A percentile compares a stretch with the other conserved stretches of the same genome.
Evolutionary conservation across 64 coral and sea anemone species (phyloP).

Genomic region (Stichodactyla mertensii): DNA sequence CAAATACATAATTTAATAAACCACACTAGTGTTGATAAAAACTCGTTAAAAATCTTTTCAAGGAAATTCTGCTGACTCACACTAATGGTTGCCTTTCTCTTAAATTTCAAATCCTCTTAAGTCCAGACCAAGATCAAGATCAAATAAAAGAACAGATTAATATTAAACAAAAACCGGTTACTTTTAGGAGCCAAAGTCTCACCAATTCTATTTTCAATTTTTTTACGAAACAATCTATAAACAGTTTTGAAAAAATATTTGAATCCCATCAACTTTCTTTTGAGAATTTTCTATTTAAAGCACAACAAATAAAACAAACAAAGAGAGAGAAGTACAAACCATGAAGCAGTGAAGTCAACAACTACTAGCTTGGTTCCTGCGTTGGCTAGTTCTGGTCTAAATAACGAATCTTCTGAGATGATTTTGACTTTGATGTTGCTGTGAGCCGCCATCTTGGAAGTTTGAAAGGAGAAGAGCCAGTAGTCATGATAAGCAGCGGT

Average conservation of each 20-base stretch:
- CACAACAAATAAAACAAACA: neutral
- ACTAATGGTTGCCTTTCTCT: no score
- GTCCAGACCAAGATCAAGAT: no score
- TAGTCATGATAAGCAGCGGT: neutral
- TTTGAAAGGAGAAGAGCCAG: neutral
- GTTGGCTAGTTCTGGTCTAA: constrained; percentile 65
- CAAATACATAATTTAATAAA: no score
- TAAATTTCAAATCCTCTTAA: no score
- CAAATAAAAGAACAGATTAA: no score
- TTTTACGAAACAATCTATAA: neutral
- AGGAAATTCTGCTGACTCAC: no score
- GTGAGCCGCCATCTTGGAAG: constrained; percentile 50
- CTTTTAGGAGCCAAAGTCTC: neutral
- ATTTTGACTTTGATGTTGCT: constrained; percentile 43
- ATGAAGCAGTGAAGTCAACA: constrained; percentile 75
- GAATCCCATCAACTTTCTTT: neutral
- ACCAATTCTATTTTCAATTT: neutral
- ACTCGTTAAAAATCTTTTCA: no score
- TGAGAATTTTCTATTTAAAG: neutral
- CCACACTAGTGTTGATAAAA: no score
- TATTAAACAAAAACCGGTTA: no score
- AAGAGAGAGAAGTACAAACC: constrained; percentile 30
- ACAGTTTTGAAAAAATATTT: neutral
- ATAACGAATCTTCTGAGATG: constrained; percentile 49
- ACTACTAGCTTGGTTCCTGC: constrained; percentile 82